These are phyloP conservation scores for Drosophila parabipectinata DNA, from an alignment of 1,140 invertebrate genomes.

Conservation along the genomic window DNA sequence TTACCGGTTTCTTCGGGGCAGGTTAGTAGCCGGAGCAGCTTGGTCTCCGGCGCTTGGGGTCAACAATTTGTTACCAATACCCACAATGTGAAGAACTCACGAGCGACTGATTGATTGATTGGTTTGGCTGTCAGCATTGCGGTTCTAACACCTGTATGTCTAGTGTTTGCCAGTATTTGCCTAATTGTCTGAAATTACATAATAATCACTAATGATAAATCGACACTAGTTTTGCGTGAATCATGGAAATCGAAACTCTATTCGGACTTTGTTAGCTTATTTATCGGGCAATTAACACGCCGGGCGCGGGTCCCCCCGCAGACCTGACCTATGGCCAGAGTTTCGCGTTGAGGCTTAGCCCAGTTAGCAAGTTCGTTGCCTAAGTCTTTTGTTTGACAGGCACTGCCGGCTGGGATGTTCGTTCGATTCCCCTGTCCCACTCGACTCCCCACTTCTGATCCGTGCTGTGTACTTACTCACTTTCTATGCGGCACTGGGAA, in stretches of 20 bases:
- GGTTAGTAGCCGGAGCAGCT: slow-evolving; percentile 1
- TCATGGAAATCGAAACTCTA: neutral
- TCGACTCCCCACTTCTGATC: neutral
- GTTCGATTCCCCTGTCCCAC: neutral
- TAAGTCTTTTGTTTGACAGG: slow-evolving; percentile 70
- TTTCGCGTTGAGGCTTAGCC: slow-evolving; percentile 36
- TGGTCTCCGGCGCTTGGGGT: neutral
- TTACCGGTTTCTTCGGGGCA: slow-evolving; percentile 70
- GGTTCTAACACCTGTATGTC: neutral
- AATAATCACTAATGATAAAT: neutral
- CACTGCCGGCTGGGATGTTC: slow-evolving; percentile 14
- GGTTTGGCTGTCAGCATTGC: neutral
- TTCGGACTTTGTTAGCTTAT: slow-evolving; percentile 25
- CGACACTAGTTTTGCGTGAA: neutral
- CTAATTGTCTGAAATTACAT: neutral
- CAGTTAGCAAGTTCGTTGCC: slow-evolving; percentile 70
- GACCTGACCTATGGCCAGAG: slow-evolving; percentile 52
- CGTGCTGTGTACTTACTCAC: slow-evolving; percentile 19
- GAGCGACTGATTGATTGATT: neutral
- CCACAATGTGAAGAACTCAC: too few species aligned
- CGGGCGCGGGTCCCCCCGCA: neutral
- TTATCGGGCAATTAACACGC: slow-evolving; percentile 23
- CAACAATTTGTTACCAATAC: neutral
- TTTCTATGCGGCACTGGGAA: neutral
- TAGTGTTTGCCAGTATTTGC: neutral